These are phyloP conservation scores for Diadema setosum DNA, from an alignment of 35 echinoderm and acorn worm species.

Conservation along the genomic window DNA sequence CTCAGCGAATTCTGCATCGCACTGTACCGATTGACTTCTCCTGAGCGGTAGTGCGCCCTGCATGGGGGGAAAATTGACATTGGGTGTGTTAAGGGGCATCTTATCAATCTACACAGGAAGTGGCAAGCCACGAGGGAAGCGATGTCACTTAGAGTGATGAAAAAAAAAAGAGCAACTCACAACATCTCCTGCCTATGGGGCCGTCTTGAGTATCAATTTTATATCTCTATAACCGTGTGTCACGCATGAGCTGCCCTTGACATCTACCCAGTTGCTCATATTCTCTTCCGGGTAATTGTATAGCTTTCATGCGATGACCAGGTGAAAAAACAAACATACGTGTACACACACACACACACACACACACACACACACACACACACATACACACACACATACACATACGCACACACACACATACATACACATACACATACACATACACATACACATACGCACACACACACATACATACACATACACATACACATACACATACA, in stretches of 20 bases:
- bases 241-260: background rate
- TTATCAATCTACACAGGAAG: no score
- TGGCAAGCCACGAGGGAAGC: no score
- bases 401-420: background rate
- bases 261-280: background rate
- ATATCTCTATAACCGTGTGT: background rate
- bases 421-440: background rate
- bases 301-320: background rate
- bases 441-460: background rate
- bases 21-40: no score
- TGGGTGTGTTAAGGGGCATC: no score
- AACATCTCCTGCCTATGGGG: background rate
- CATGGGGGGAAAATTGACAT: no score
- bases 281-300: background rate
- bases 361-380: background rate
- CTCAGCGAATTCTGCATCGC: no score
- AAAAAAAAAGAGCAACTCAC: background rate
- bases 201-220: background rate
- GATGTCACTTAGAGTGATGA: no score
- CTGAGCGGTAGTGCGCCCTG: no score
- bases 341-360: background rate
- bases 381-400: background rate
- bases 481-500: background rate
- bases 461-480: background rate
- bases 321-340: background rate